phyloP scores from a whole-genome alignment of 2,113 vertebrate genomes.

The Equus przewalskii region DNA sequence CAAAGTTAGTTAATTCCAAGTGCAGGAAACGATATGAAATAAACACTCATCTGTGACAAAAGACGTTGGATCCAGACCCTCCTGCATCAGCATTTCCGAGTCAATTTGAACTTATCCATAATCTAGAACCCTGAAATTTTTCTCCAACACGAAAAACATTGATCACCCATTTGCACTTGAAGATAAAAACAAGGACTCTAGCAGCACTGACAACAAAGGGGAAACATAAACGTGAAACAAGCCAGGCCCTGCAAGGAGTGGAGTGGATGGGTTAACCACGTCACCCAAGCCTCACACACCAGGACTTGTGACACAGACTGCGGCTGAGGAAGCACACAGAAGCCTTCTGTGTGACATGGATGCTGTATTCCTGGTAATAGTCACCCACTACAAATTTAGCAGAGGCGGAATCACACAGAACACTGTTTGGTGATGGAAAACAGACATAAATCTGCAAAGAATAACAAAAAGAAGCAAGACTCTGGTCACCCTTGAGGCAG shows the following conservation, averaged over 20 bases:
- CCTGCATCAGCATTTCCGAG: not conserved
- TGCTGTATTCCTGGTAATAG: not conserved
- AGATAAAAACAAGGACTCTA: not conserved
- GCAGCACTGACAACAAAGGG: not conserved
- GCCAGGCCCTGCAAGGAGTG: not conserved
- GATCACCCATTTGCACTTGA: not conserved
- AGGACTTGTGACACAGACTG: not conserved
- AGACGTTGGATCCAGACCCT: not conserved
- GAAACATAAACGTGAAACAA: not conserved
- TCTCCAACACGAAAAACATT: not conserved
- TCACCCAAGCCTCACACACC: too few relatives aligned
- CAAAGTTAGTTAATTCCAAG: not conserved
- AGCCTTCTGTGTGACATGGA: too few relatives aligned
- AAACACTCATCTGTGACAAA: not conserved
- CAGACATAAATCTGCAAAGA: not conserved
- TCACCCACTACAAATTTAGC: not conserved
- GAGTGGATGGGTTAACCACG: not conserved
- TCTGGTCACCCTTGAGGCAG: accelerated
- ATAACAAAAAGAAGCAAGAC: not conserved
- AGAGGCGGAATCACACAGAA: not conserved
- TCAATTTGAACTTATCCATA: not conserved
- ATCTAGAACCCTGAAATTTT: not conserved
- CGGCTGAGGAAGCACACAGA: not conserved
- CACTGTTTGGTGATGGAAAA: not conserved
- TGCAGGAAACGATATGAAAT: not conserved